A percentile compares a stretch with the other conserved stretches of the same genome.
Evolutionary conservation across 1,140 invertebrate species (phyloP).

Genomic region (Lepidurus arcticus): DNA sequence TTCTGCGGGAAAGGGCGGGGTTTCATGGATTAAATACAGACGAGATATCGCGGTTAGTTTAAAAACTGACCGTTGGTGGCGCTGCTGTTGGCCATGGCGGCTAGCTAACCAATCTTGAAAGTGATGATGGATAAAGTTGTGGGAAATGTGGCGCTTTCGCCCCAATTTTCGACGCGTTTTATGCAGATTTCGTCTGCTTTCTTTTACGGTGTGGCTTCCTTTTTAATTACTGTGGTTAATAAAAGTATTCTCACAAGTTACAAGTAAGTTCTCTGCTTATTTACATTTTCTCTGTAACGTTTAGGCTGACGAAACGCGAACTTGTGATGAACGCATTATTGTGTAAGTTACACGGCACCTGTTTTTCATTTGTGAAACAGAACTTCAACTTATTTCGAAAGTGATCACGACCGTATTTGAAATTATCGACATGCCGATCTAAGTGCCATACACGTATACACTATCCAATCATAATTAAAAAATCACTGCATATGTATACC

Average conservation of each 20-base stretch:
- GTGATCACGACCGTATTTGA: no score
- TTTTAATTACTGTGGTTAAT: slow-evolving; percentile 93
- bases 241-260: slow-evolving; percentile 86
- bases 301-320: no score
- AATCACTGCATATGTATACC: no score
- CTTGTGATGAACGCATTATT: no score
- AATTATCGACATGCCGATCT: no score
- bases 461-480: no score
- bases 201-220: slow-evolving; percentile 83
- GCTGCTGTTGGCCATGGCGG: neutral
- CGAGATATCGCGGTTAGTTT: neutral
- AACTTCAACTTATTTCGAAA: no score
- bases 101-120: neutral
- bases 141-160: slow-evolving; percentile 22
- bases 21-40: neutral
- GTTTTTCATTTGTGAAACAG: no score
- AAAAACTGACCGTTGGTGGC: neutral
- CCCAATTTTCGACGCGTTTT: slow-evolving; percentile 31
- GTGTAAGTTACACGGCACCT: no score
- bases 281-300: neutral
- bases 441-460: no score
- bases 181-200: slow-evolving; percentile 55
- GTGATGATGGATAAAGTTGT: neutral
- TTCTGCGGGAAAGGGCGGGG: no score
- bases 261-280: slow-evolving; percentile 44